Base-by-base conservation (phyloP, 2,113 vertebrate genomes). In the Phasianus colchicus region DNA sequence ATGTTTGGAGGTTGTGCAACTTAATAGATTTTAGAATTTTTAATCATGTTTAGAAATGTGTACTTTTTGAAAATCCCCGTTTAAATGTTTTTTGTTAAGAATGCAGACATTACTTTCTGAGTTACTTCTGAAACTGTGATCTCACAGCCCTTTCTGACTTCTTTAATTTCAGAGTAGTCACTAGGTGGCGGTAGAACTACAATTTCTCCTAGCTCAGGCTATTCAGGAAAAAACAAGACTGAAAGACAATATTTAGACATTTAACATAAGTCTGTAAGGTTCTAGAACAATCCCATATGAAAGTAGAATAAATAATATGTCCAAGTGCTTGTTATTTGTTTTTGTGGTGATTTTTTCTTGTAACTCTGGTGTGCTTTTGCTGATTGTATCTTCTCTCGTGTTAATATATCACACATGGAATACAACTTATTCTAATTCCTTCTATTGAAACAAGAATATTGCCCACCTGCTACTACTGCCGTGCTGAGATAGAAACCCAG, bases 131-230 rank as follows among this genome's bases (percentile, higher is more conserved):
- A 85, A 89, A 76, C 5, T 29, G 5, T n/a, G 36, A 86, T 36
- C 43, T 21, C 30, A 3, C 27, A 70, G 24, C 10, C 13, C 57
- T 80, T 92, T 93, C 22, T 10, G 27, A 92, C 27, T 8, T n/a
- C 16, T 54, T 47, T 85, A 73, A 9, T 90, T 81, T 90, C 87
- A 84, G 32, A 42, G 27, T 63, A 47, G 78, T 95, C 87, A 66
- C 88, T 92, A 96, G 92, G 74, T 96, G 93, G 94, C 86, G 47
- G 24, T 86, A 89, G 70, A 95, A 74, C 42, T 50, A 22, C 54
- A 34, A 29, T 83, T 91, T 55, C 65, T 73, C 7, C 45, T 75
- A 3, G 10, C 43, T 6, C 55, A 50, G 18, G 36, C 13, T 38
- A 0, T 58, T 29, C 15, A 54, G 34, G 57, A 76, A 36, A 76